phyloP scores from a whole-genome alignment of 2,113 vertebrate genomes.

The Oxygymnocypris stewartii region DNA sequence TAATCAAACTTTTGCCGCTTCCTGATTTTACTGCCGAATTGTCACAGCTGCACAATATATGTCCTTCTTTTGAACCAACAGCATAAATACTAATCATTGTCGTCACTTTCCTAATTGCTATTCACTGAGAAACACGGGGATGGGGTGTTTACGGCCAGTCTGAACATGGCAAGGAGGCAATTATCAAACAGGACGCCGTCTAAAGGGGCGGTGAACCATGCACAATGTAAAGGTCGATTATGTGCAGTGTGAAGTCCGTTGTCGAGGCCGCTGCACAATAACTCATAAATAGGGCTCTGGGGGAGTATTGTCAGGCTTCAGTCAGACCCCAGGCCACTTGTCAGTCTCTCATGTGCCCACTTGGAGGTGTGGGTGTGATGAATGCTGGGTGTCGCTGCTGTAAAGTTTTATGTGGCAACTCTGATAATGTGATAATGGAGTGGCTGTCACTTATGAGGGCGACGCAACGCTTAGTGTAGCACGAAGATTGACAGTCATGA shows the following conservation, averaged over 20 bases:
- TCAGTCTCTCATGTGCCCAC: constrained; percentile 38
- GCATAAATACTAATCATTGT: constrained; percentile 16
- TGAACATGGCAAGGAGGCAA: constrained; percentile 28
- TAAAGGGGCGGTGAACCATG: constrained; percentile 1
- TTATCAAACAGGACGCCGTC: constrained; percentile 8
- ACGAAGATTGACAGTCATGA: constrained; percentile 29
- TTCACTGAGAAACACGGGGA: neutral
- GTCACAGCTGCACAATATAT: constrained; percentile 9
- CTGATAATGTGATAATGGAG: constrained; percentile 61
- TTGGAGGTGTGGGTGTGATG: constrained; percentile 55
- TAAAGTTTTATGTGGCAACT: constrained; percentile 57
- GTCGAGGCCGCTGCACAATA: neutral
- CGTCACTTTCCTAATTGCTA: constrained; percentile 39
- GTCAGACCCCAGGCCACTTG: constrained; percentile 25
- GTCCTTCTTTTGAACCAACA: constrained; percentile 9
- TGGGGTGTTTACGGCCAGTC: constrained; percentile 22
- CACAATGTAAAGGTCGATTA: constrained; percentile 36
- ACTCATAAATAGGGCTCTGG: neutral
- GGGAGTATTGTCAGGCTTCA: constrained; percentile 31
- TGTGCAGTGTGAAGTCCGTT: neutral
- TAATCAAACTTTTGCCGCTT: constrained; percentile 9
- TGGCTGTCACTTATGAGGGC: constrained; percentile 52
- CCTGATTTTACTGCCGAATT: constrained; percentile 17
- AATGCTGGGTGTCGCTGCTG: constrained; percentile 52
- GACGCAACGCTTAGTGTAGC: neutral